phyloP scores from a whole-genome alignment of 2,888 invertebrate species.

The Epistrophella euchroma region DNA sequence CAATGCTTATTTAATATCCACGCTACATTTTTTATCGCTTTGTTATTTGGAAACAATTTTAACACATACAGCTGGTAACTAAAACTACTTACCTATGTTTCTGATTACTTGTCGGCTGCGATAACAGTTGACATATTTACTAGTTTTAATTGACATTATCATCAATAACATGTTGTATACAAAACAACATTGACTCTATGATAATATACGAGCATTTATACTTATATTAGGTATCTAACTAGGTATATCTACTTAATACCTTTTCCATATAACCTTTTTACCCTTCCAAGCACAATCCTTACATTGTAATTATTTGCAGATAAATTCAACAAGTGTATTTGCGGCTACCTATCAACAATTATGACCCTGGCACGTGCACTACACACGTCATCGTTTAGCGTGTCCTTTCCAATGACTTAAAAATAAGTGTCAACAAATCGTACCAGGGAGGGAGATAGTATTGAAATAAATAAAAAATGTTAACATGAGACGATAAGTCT shows the following conservation, averaged over 20 bases:
- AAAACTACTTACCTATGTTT: too few species aligned
- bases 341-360: not conserved
- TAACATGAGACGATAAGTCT: slow-evolving; percentile 27
- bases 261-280: slow-evolving; percentile 32
- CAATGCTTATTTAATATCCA: too few species aligned
- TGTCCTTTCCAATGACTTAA: not conserved
- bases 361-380: not conserved
- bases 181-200: not conserved
- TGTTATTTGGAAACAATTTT: too few species aligned
- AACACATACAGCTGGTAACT: too few species aligned
- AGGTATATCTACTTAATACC: not conserved
- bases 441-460: not conserved
- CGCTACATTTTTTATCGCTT: too few species aligned
- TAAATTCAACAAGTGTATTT: not conserved
- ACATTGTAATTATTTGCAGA: not conserved
- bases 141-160: too few species aligned
- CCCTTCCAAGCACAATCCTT: not conserved
- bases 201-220: slow-evolving; percentile 17
- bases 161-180: too few species aligned
- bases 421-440: not conserved
- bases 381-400: not conserved
- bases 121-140: too few species aligned
- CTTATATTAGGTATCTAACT: not conserved
- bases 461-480: not conserved
- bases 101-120: too few species aligned